Evolutionary conservation across 2,113 vertebrate genomes (phyloP).

Genomic region (Scatophagus argus): DNA sequence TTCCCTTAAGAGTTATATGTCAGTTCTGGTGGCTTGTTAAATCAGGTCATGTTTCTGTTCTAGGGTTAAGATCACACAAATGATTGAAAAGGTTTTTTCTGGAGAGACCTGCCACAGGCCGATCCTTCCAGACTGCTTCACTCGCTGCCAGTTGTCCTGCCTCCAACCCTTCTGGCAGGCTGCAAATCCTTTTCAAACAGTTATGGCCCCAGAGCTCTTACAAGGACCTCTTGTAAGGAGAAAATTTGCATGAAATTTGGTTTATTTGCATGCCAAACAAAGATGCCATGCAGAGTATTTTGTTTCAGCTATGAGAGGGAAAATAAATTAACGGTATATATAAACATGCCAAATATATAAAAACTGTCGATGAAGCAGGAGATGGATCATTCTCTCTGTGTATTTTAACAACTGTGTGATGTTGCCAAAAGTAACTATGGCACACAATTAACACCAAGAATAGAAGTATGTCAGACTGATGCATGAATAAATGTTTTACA

Average conservation of each 20-base stretch:
- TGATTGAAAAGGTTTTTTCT: conserved; percentile 69
- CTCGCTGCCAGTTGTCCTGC: conserved; percentile 62
- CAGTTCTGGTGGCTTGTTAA: conserved; percentile 58
- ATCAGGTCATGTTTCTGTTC: conserved; percentile 67
- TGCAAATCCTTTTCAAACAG: conserved; percentile 42
- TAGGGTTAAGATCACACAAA: conserved; percentile 68
- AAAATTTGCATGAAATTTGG: conserved; percentile 64
- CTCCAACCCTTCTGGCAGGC: conserved; percentile 65
- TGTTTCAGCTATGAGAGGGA: conserved; percentile 46
- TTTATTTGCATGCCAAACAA: conserved; percentile 54
- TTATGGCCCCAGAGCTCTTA: conserved; percentile 41
- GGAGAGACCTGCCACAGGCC: conserved; percentile 44
- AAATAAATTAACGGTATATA: conserved; percentile 48
- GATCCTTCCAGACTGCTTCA: conserved; percentile 49
- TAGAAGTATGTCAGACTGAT: conserved; percentile 17
- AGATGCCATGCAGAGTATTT: conserved; percentile 40
- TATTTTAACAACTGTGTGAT: conserved; percentile 21
- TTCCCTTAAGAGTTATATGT: conserved; percentile 42
- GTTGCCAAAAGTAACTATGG: conserved; percentile 52
- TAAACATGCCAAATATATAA: conserved; percentile 51
- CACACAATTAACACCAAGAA: conserved; percentile 47
- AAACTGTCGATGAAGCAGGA: conserved; percentile 46
- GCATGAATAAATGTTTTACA: conserved; percentile 51
- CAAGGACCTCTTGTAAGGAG: conserved; percentile 52
- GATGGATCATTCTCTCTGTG: conserved; percentile 36